Percentiles rank a stretch among this genome's conserved stretches.
These are phyloP conservation scores for Sericinus montela DNA, from an alignment of 2,888 invertebrate species.

Conservation along the genomic window DNA sequence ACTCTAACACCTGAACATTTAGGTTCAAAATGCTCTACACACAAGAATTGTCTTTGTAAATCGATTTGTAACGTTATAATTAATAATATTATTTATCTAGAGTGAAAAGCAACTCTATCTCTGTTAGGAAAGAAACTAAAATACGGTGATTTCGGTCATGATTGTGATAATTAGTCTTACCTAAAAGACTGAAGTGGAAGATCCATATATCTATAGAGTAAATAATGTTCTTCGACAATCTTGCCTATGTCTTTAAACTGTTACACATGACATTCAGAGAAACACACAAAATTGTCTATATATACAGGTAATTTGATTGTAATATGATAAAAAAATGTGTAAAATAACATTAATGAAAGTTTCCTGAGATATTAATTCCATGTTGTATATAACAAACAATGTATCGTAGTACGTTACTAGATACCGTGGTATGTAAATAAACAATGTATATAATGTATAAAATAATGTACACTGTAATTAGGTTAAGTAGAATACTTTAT, in stretches of 20 bases:
- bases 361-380: slow-evolving; percentile 24
- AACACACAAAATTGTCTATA: background rate
- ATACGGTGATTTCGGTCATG: too few species aligned
- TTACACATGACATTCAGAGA: background rate
- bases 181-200: too few species aligned
- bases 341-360: slow-evolving; percentile 19
- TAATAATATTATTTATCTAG: too few species aligned
- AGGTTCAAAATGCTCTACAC: background rate
- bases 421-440: slow-evolving; percentile 38
- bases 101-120: too few species aligned
- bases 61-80: too few species aligned
- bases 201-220: too few species aligned
- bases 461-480: slow-evolving; percentile 25
- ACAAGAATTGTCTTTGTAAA: too few species aligned
- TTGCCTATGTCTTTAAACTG: slow-evolving; percentile 3
- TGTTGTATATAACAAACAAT: slow-evolving; percentile 34
- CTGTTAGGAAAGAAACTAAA: too few species aligned
- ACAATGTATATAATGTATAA: slow-evolving; percentile 56
- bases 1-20: slow-evolving; percentile 10
- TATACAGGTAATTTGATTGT: background rate
- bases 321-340: slow-evolving; percentile 17
- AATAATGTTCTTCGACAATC: background rate
- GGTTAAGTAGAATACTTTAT: slow-evolving; percentile 46
- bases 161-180: too few species aligned
- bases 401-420: slow-evolving; percentile 48